Percentiles rank a stretch among this genome's conserved stretches.
phyloP scores from a whole-genome alignment of 2,888 invertebrate species.

The Drosophila recens region DNA sequence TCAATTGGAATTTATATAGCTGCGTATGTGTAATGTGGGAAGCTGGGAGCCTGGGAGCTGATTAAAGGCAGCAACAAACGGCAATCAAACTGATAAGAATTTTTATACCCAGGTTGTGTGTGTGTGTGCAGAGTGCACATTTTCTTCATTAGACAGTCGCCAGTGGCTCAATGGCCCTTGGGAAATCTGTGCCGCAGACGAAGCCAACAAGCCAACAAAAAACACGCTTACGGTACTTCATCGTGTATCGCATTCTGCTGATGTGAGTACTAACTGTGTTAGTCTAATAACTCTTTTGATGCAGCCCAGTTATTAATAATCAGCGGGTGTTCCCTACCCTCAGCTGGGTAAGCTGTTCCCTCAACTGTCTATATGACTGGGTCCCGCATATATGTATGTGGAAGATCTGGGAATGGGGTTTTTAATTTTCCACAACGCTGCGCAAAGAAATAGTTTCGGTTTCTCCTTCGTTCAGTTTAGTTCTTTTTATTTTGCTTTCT shows the following conservation, averaged over 20 bases:
- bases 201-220: conserved; percentile 4
- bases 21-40: conserved; percentile 53
- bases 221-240: neutral
- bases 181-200: conserved; percentile 39
- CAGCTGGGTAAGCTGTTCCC: conserved; percentile 8
- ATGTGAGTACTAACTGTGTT: conserved; percentile 47
- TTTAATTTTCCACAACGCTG: conserved; percentile 83
- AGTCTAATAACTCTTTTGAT: conserved; percentile 67
- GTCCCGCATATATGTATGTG: neutral
- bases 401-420: conserved; percentile 49
- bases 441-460: conserved; percentile 83
- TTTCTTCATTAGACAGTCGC: conserved; percentile 52
- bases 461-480: conserved; percentile 34
- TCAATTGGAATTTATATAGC: conserved; percentile 55
- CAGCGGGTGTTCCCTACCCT: conserved; percentile 22
- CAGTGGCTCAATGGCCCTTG: conserved; percentile 40
- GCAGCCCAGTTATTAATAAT: conserved; percentile 71
- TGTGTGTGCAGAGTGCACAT: conserved; percentile 11
- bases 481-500: conserved; percentile 28
- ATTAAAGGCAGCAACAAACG: conserved; percentile 38
- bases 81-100: conserved; percentile 19
- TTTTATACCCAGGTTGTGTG: neutral
- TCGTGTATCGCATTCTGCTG: conserved; percentile 5
- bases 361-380: conserved; percentile 4
- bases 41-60: conserved; percentile 29